Conservation (phyloP, 2,797 vertebrate genomes). For the Enteromius paludinosus region DNA sequence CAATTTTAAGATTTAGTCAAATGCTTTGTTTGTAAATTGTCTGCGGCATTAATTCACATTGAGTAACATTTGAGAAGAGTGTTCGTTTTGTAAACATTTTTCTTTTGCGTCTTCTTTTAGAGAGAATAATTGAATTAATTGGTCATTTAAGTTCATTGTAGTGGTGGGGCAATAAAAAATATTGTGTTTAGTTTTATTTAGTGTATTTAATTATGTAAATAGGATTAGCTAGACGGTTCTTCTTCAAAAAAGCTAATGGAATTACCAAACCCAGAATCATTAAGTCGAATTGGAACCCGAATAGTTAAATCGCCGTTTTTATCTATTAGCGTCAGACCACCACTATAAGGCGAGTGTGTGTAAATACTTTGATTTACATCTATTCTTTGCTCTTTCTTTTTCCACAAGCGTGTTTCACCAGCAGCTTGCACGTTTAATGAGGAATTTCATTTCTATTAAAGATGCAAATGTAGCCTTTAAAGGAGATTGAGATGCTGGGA, state of each 20-base stretch:
- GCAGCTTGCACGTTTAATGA: conserved; percentile 75
- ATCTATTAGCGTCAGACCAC: conserved; percentile 4
- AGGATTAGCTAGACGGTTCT: conserved; percentile 1
- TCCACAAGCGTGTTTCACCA: conserved; percentile 67
- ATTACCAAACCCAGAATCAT: not conserved
- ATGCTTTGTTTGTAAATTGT: not conserved
- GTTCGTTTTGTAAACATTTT: not conserved
- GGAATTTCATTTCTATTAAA: conserved; percentile 82
- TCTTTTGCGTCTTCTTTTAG: not conserved
- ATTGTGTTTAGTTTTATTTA: conserved; percentile 1
- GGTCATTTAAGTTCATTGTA: not conserved
- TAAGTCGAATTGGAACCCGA: not conserved
- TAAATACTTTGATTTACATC: conserved; percentile 68
- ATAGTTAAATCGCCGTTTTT: not conserved
- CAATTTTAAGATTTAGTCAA: not conserved
- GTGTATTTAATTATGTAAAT: conserved; percentile 7
- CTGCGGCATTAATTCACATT: not conserved
- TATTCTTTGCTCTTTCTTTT: conserved; percentile 48
- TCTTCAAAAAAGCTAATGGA: not conserved
- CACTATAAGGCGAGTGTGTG: conserved; percentile 48
- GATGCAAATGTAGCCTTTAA: conserved; percentile 85
- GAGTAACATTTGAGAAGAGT: not conserved
- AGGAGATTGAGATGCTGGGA: conserved; percentile 76
- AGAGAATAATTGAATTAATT: not conserved
- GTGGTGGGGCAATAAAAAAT: not conserved